These are phyloP conservation scores for Xanthia togata DNA, from an alignment of 2,888 invertebrate species.

Conservation along the genomic window DNA sequence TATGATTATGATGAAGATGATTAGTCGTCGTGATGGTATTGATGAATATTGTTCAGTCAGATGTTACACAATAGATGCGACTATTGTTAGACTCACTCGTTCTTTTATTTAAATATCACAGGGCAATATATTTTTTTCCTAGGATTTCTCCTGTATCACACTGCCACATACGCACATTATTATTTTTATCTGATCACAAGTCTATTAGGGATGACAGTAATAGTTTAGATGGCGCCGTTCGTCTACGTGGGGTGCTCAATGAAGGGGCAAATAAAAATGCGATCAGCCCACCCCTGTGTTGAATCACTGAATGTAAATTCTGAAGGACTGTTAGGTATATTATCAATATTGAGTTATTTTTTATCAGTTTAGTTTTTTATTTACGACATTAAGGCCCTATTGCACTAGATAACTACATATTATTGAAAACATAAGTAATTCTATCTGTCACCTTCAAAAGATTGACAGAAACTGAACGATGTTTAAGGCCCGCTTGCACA, in stretches of 20 bases:
- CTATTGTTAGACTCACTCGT: too few relatives aligned
- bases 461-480: too few relatives aligned
- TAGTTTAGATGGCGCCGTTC: slow-evolving; percentile 47
- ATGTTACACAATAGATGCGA: too few relatives aligned
- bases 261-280: slow-evolving; percentile 47
- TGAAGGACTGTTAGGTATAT: not conserved
- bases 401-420: not conserved
- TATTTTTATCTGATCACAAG: not conserved
- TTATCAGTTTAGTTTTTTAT: not conserved
- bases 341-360: not conserved
- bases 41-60: too few relatives aligned
- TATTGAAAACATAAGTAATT: not conserved
- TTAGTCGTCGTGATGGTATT: too few relatives aligned
- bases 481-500: not conserved
- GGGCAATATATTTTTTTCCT: not conserved
- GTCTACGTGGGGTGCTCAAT: slow-evolving; percentile 56
- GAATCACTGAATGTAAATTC: slow-evolving; percentile 6
- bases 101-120: not conserved
- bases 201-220: slow-evolving; percentile 21
- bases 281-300: slow-evolving; percentile 25
- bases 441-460: too few relatives aligned
- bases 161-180: not conserved
- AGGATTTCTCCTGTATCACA: not conserved
- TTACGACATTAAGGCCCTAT: not conserved
- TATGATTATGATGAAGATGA: too few relatives aligned